These are phyloP conservation scores for Pseudococcus viburni DNA, from an alignment of 2,888 invertebrate species.

Conservation along the genomic window DNA sequence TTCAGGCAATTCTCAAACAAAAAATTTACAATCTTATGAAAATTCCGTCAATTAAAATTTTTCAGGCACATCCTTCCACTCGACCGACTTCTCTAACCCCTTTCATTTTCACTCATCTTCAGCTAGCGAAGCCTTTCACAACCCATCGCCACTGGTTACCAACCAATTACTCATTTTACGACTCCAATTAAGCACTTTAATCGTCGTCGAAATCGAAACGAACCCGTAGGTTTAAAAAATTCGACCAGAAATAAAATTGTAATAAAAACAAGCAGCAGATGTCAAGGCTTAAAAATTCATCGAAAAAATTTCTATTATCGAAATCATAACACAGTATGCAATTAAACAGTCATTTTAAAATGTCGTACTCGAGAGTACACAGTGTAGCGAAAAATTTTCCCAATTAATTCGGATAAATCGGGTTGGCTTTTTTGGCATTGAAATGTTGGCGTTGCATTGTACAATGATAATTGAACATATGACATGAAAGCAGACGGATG, in stretches of 20 bases:
- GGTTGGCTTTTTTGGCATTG: conserved; percentile 44
- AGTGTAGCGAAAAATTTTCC: conserved; percentile 4
- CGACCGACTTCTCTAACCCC: not conserved
- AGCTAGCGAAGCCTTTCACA: not conserved
- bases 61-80: not conserved
- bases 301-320: not conserved
- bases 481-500: not conserved
- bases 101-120: not conserved
- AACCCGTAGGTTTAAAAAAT: conserved; percentile 1
- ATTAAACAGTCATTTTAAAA: conserved; percentile 1
- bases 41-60: not conserved
- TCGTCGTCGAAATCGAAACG: not conserved
- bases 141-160: not conserved
- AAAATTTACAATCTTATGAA: too few relatives aligned
- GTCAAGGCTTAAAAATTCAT: conserved; percentile 46
- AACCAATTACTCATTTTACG: conserved; percentile 3
- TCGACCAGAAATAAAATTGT: conserved; percentile 36
- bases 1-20: too few relatives aligned
- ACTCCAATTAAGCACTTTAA: not conserved
- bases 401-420: conserved; percentile 56
- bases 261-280: conserved; percentile 34
- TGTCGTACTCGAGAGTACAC: not conserved
- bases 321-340: conserved; percentile 19
- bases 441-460: conserved; percentile 12
- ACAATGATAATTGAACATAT: conserved; percentile 41